Percentiles rank a stretch among this genome's conserved stretches.
These are phyloP conservation scores for Donacobius atricapilla DNA, from an alignment of 2,113 vertebrate species.

Conservation along the genomic window DNA sequence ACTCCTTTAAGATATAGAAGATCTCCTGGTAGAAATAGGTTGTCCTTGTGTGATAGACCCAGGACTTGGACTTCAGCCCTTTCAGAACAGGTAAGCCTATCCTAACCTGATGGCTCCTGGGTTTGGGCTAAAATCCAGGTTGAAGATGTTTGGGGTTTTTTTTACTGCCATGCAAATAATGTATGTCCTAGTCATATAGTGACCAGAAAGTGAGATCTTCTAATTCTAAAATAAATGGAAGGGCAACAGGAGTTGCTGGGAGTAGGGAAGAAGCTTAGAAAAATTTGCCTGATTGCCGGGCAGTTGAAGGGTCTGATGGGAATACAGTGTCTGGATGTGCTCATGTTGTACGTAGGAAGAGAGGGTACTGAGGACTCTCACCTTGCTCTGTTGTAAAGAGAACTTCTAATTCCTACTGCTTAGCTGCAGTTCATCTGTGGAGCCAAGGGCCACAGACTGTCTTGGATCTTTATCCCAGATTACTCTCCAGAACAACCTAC, in stretches of 20 bases:
- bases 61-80: background rate
- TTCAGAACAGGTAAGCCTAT: background rate
- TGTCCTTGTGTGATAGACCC: background rate
- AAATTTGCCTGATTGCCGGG: background rate
- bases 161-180: background rate
- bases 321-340: background rate
- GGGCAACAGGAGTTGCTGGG: background rate
- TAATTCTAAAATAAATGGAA: background rate
- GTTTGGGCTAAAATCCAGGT: background rate
- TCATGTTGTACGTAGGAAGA: rapidly evolving
- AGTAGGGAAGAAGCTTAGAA: background rate
- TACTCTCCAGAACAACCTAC: background rate
- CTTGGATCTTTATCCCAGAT: background rate
- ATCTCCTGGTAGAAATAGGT: background rate
- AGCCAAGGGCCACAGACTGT: background rate
- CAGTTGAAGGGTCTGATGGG: background rate
- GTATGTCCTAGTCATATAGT: background rate
- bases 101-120: background rate
- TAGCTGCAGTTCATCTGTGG: background rate
- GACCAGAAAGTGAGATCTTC: background rate
- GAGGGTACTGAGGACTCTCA: too few species aligned
- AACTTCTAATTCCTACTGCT: background rate
- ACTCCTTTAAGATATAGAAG: background rate
- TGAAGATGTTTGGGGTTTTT: background rate
- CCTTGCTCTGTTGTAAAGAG: background rate